A percentile compares a stretch with the other conserved stretches of the same genome.
Evolutionary conservation across 2,888 invertebrate genomes (phyloP).

Genomic region (Ormyrus rosae): DNA sequence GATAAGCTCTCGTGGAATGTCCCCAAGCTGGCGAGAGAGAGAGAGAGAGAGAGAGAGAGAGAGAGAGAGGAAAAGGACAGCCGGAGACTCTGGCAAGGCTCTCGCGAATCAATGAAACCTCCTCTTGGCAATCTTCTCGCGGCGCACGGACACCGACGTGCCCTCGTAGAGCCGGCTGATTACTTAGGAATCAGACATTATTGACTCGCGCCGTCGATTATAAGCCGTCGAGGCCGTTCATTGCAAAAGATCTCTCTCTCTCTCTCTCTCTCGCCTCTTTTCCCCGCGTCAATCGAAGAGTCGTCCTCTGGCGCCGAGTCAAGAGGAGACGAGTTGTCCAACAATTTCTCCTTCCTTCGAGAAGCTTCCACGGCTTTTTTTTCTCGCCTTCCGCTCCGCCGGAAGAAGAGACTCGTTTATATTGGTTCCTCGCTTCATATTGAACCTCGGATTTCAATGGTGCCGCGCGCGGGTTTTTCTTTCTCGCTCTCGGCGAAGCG

Average conservation of each 20-base stretch:
- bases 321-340: not conserved
- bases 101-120: conserved; percentile 12
- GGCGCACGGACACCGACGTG: not conserved
- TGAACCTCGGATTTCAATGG: not conserved
- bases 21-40: not conserved
- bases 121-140: not conserved
- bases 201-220: conserved; percentile 14
- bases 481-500: not conserved
- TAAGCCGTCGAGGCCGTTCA: not conserved
- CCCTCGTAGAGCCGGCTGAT: not conserved
- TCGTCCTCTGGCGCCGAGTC: not conserved
- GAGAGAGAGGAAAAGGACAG: not conserved
- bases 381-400: not conserved
- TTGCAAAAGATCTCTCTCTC: not conserved
- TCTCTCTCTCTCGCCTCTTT: not conserved
- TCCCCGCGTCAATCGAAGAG: not conserved
- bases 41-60: not conserved
- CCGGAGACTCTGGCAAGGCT: conserved; percentile 2
- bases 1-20: not conserved
- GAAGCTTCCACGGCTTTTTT: not conserved
- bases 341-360: not conserved
- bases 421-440: not conserved
- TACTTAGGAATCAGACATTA: not conserved
- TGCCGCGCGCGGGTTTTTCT: no score
- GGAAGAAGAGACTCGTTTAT: not conserved